Evolutionary conservation across 2,797 vertebrate genomes (phyloP).

Genomic region (Hydrolagus colliei): DNA sequence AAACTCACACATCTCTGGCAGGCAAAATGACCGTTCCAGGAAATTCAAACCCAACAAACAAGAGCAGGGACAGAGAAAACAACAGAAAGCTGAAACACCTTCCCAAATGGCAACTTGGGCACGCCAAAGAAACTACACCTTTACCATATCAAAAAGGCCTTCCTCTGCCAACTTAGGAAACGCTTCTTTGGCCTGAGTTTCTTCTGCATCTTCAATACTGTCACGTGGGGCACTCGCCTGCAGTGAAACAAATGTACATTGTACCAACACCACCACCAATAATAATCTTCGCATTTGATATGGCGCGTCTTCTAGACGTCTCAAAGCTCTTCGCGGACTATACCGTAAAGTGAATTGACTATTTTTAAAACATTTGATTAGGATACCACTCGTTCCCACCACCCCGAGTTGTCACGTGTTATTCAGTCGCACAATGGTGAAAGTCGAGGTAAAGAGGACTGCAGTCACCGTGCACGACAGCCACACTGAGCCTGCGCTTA

Average conservation of each 20-base stretch:
- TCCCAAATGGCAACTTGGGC: neutral
- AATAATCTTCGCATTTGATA: too few relatives aligned
- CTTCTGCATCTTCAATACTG: constrained; percentile 81
- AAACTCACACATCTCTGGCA: neutral
- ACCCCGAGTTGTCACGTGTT: too few relatives aligned
- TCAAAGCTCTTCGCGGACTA: too few relatives aligned
- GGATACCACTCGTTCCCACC: too few relatives aligned
- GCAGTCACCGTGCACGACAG: too few relatives aligned
- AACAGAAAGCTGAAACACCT: neutral
- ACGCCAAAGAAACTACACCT: neutral
- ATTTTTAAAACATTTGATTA: too few relatives aligned
- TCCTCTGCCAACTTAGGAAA: constrained; percentile 60
- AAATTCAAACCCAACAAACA: neutral
- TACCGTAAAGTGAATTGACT: too few relatives aligned
- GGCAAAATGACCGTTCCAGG: neutral
- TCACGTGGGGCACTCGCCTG: constrained; percentile 76
- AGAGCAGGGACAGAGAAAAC: neutral
- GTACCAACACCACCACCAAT: neutral
- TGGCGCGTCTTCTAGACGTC: too few relatives aligned
- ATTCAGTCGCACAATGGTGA: too few relatives aligned
- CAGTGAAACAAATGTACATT: constrained; percentile 18
- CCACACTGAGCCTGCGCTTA: too few relatives aligned
- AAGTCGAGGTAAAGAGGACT: too few relatives aligned
- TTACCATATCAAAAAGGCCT: constrained; percentile 86
- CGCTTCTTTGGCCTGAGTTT: constrained; percentile 42